Evolutionary conservation across 2,888 invertebrate species (phyloP).

Genomic region (Papilio elwesi): DNA sequence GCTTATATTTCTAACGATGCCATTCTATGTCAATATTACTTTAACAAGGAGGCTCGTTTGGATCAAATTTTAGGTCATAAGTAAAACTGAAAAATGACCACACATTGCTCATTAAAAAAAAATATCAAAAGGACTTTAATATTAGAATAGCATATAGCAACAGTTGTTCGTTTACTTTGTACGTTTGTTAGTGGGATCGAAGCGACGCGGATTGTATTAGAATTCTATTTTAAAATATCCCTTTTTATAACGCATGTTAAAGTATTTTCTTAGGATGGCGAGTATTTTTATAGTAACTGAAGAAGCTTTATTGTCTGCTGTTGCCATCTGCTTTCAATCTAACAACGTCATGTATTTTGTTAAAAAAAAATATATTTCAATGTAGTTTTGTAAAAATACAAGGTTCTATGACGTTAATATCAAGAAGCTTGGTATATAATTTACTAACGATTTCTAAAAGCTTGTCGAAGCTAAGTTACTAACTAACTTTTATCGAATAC

Average conservation of each 20-base stretch:
- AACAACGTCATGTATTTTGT: constrained; percentile 60
- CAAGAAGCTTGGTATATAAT: background rate
- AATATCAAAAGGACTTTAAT: too few species aligned
- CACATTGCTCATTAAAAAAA: too few species aligned
- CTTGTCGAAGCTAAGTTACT: background rate
- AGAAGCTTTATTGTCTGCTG: constrained; percentile 61
- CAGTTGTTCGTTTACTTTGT: constrained; percentile 8
- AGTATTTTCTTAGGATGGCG: constrained; percentile 69
- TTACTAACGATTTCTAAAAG: background rate
- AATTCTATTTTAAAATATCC: constrained; percentile 39
- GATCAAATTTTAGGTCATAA: too few species aligned
- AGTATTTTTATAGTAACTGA: constrained; percentile 59
- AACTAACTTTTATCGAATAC: too few species aligned
- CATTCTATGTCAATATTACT: too few species aligned
- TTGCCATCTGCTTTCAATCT: constrained; percentile 70
- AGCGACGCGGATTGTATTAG: constrained; percentile 26
- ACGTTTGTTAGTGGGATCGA: background rate
- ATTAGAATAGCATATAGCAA: background rate
- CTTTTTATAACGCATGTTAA: constrained; percentile 40
- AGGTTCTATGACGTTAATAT: background rate
- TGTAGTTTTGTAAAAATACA: background rate
- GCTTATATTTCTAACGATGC: too few species aligned
- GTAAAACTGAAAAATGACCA: too few species aligned
- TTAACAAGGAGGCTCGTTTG: too few species aligned
- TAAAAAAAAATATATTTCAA: constrained; percentile 18